Conservation (phyloP, 2,797 vertebrate species). For the Sebastes hubbsi region DNA sequence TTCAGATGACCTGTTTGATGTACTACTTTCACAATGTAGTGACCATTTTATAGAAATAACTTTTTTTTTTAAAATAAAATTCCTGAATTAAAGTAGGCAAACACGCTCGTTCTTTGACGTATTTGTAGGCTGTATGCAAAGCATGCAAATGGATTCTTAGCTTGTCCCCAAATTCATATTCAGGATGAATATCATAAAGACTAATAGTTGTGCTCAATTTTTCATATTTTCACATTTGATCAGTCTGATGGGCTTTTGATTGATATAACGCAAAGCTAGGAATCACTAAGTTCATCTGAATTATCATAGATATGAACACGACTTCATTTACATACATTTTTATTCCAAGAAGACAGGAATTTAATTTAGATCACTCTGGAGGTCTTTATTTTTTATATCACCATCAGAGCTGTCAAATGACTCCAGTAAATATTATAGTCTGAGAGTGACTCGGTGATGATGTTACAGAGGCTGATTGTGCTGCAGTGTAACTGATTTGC, state of each 20-base stretch:
- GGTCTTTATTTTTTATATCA: neutral
- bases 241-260: neutral
- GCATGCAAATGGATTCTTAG: neutral
- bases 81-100: neutral
- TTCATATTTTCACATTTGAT: neutral
- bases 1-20: no score
- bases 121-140: neutral
- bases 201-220: neutral
- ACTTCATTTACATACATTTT: slow-evolving; percentile 38
- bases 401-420: neutral
- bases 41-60: no score
- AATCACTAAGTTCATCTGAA: slow-evolving; percentile 26
- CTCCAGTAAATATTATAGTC: neutral
- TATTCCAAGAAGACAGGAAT: slow-evolving; percentile 6
- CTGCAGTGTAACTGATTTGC: neutral
- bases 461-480: neutral
- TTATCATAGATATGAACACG: slow-evolving; percentile 13
- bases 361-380: slow-evolving; percentile 13
- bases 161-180: neutral
- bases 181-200: neutral
- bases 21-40: no score
- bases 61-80: neutral
- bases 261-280: neutral
- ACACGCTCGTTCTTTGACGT: neutral
- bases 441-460: neutral